Conservation (phyloP, 2,888 invertebrate species). For the Chaetoderma sp. region DNA sequence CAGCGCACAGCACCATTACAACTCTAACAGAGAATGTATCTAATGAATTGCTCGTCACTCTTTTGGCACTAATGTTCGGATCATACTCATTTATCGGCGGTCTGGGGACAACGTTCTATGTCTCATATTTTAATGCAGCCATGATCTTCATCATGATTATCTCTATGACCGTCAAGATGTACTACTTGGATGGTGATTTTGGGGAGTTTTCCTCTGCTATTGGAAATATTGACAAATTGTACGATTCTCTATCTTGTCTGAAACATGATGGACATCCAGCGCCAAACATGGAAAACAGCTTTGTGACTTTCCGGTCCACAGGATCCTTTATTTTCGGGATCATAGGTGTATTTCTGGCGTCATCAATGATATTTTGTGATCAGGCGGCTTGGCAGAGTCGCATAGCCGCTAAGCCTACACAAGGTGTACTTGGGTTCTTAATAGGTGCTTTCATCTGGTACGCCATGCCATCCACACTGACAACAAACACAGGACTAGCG, state of each 20-base stretch:
- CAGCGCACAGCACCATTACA: slow-evolving; percentile 49
- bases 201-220: background rate
- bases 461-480: slow-evolving; percentile 60
- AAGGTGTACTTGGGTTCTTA: slow-evolving; percentile 62
- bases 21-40: slow-evolving; percentile 50
- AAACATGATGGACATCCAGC: slow-evolving; percentile 28
- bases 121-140: slow-evolving; percentile 60
- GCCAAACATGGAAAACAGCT: slow-evolving; percentile 30
- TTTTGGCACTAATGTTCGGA: slow-evolving; percentile 56
- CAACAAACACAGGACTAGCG: slow-evolving; percentile 57
- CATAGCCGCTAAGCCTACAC: slow-evolving; percentile 61
- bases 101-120: slow-evolving; percentile 62
- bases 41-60: slow-evolving; percentile 53
- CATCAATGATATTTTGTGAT: slow-evolving; percentile 42
- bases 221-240: slow-evolving; percentile 15
- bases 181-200: slow-evolving; percentile 34
- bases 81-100: slow-evolving; percentile 59
- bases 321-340: slow-evolving; percentile 35
- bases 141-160: slow-evolving; percentile 50
- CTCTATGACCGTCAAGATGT: slow-evolving; percentile 44
- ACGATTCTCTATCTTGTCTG: slow-evolving; percentile 27
- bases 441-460: slow-evolving; percentile 63
- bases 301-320: slow-evolving; percentile 33
- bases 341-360: slow-evolving; percentile 41
- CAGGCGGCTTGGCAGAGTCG: slow-evolving; percentile 67